Conservation (phyloP, 2,797 vertebrate species). For the Anas bernieri region DNA sequence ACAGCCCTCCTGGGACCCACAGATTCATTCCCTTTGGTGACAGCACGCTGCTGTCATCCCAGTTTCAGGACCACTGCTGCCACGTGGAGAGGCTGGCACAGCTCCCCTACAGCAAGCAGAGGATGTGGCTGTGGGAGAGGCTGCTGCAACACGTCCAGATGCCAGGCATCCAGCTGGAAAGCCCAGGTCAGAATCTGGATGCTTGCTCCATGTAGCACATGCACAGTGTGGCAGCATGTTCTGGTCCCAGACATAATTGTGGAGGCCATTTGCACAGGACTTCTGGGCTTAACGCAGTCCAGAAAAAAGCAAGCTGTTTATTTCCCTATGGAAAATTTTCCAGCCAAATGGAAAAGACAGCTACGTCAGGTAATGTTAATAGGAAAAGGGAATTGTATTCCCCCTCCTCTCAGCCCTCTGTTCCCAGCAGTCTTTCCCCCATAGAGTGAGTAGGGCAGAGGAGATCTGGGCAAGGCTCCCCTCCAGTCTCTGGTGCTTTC, state of each 20-base stretch:
- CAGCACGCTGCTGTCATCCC: neutral
- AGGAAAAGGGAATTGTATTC: neutral
- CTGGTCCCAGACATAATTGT: neutral
- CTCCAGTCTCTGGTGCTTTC: neutral
- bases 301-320: neutral
- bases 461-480: neutral
- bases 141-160: neutral
- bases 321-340: neutral
- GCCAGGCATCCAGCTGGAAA: neutral
- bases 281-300: neutral
- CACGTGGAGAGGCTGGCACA: neutral
- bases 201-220: neutral
- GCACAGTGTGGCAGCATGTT: neutral
- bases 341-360: neutral
- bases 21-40: neutral
- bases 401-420: neutral
- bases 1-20: neutral
- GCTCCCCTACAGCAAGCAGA: neutral
- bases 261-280: accelerated
- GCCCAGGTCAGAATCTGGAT: neutral
- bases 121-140: neutral
- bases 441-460: neutral
- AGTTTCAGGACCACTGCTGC: neutral
- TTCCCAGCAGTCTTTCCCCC: neutral
- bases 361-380: neutral